Percentiles rank a stretch among this genome's conserved stretches.
phyloP scores from a whole-genome alignment of 2,888 invertebrate genomes.

The Plagiodera versicolora region DNA sequence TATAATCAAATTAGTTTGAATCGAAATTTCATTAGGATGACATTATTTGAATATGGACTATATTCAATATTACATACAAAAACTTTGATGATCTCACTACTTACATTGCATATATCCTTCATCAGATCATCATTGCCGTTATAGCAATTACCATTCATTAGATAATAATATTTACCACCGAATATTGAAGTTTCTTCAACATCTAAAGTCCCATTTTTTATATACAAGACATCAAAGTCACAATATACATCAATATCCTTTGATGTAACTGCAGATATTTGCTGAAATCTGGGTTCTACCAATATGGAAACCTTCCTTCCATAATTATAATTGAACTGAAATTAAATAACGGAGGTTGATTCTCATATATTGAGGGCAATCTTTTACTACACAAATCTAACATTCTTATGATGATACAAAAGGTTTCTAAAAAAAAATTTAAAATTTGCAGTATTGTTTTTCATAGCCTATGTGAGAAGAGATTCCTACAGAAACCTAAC shows the following conservation, averaged over 20 bases:
- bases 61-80: too few relatives aligned
- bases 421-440: too few relatives aligned
- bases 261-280: conserved; percentile 13
- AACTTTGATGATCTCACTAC: neutral
- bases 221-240: conserved; percentile 18
- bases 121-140: conserved; percentile 3
- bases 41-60: too few relatives aligned
- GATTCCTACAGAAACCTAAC: too few relatives aligned
- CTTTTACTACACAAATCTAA: too few relatives aligned
- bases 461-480: too few relatives aligned
- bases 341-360: too few relatives aligned
- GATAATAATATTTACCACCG: conserved; percentile 18
- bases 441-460: too few relatives aligned
- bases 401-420: too few relatives aligned
- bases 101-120: conserved; percentile 1
- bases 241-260: conserved; percentile 13
- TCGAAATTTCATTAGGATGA: too few relatives aligned
- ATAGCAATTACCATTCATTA: conserved; percentile 4
- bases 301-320: conserved; percentile 11
- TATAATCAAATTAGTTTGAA: too few relatives aligned
- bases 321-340: conserved; percentile 16
- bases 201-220: conserved; percentile 1
- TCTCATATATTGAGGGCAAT: too few relatives aligned
- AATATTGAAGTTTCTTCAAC: neutral
- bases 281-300: neutral